A percentile compares a stretch with the other conserved stretches of the same genome.
phyloP scores from a whole-genome alignment of 1,140 invertebrate genomes.

The Eubasilissa regina region DNA sequence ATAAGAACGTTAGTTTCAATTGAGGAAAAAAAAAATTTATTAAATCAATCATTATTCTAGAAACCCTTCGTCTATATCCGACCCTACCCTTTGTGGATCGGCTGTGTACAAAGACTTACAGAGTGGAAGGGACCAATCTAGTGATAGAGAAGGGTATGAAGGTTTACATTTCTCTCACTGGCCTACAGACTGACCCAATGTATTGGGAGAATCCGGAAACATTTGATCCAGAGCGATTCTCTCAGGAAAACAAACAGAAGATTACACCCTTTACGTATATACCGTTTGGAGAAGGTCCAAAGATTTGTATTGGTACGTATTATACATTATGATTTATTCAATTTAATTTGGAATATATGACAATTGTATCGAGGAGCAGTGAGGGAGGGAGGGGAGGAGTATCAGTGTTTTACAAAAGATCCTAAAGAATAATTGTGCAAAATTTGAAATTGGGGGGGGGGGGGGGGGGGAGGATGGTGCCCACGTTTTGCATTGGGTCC shows the following conservation, averaged over 20 bases:
- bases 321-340: neutral
- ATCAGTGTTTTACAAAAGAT: too few species aligned
- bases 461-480: too few species aligned
- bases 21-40: neutral
- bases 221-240: conserved; percentile 73
- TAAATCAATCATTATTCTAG: neutral
- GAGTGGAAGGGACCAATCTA: neutral
- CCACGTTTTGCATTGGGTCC: too few species aligned
- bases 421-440: too few species aligned
- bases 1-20: too few species aligned
- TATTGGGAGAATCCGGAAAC: conserved; percentile 69
- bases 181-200: conserved; percentile 69
- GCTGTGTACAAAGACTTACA: conserved; percentile 14
- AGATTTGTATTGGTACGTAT: conserved; percentile 61
- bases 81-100: conserved; percentile 24
- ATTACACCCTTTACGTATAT: conserved; percentile 65
- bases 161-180: conserved; percentile 27
- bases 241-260: conserved; percentile 64
- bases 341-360: too few species aligned
- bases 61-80: conserved; percentile 37
- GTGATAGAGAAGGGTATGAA: conserved; percentile 38
- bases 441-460: too few species aligned
- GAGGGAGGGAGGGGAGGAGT: too few species aligned
- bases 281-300: conserved; percentile 74
- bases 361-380: too few species aligned